These are phyloP conservation scores for Siphlonurus alternatus DNA, from an alignment of 2,888 invertebrate genomes.

Conservation along the genomic window DNA sequence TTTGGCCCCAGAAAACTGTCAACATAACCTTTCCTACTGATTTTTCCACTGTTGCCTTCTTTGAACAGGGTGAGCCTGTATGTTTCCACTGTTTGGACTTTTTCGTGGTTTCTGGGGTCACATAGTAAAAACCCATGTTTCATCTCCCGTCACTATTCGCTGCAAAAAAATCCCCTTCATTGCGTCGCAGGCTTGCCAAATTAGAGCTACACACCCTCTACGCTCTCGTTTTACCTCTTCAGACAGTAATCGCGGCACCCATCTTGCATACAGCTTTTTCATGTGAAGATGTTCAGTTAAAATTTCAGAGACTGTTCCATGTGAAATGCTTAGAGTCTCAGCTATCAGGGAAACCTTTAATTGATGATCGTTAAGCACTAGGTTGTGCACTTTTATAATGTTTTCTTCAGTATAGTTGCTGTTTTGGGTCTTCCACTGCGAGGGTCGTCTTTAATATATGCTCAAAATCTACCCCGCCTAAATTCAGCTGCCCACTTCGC, in stretches of 20 bases:
- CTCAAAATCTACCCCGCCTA: not conserved
- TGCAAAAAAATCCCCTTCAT: not conserved
- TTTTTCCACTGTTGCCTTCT: conserved; percentile 14
- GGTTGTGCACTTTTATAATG: not conserved
- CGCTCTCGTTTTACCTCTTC: conserved; percentile 19
- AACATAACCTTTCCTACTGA: conserved; percentile 20
- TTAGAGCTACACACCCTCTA: conserved; percentile 1
- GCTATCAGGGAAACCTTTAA: no score
- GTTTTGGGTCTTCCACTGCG: not conserved
- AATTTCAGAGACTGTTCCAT: not conserved
- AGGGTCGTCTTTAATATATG: not conserved
- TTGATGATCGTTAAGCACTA: no score
- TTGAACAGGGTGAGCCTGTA: conserved; percentile 4
- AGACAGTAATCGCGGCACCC: conserved; percentile 21
- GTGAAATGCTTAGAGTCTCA: not conserved
- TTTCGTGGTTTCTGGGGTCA: conserved; percentile 15
- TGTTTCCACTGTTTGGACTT: conserved; percentile 16
- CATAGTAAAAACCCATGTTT: not conserved
- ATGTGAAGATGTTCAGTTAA: conserved; percentile 18
- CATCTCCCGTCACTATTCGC: not conserved
- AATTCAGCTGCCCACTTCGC: not conserved
- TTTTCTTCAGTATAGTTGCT: not conserved
- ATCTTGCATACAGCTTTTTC: conserved; percentile 21
- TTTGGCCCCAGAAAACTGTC: conserved; percentile 20
- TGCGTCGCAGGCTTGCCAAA: not conserved